Base-by-base conservation (phyloP, 2,113 vertebrate species). In the Potamarius usumacintae region DNA sequence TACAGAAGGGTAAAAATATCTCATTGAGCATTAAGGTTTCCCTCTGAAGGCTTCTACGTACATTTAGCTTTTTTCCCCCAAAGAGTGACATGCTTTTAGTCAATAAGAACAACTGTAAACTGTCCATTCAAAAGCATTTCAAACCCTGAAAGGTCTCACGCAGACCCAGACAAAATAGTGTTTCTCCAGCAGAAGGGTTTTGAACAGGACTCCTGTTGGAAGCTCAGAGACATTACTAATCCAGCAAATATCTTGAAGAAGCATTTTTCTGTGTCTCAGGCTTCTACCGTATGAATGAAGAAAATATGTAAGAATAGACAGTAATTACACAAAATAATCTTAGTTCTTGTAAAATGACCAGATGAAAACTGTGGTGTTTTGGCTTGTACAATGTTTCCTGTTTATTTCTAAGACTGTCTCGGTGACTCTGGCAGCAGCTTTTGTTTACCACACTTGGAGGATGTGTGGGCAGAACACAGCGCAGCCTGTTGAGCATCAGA, bases 381-480 rank as follows among this genome's bases (percentile, higher is more conserved):
- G 53, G 53, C 53, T 57, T 80, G 77, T 57, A 53, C 14, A 17
- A 27, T 4, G 27, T 17, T 80, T 30, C n/a, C 27, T 18, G n/a
- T 80, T 30, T 1, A 57, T 58, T 57, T 57, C 14, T 30, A 22
- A 58, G n/a, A 81, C 5, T 1, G 52, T 30, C 27, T 18, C n/a
- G 14, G 27, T 81, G 65, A 34, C 53, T 58, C 53, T 72, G 52
- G 50, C 67, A 58, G 27, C 67, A 84, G 5, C 10, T 0, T 82
- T 81, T 74, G 53, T 84, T 84, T 74, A 22, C 20, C 58, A 72
- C 53, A 57, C 67, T 84, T 18, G 0, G 52, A 58, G 83, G 62
- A 83, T 52, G 52, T 83, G 27, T 83, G 81, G 9, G 17, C 42
- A 65, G n/a, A 65, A 67, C 27, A 2, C 82, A 65, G 20, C 2